Evolutionary conservation across 2,797 vertebrate genomes (phyloP).

Genomic region (Cynodonichthys magdalenae): DNA sequence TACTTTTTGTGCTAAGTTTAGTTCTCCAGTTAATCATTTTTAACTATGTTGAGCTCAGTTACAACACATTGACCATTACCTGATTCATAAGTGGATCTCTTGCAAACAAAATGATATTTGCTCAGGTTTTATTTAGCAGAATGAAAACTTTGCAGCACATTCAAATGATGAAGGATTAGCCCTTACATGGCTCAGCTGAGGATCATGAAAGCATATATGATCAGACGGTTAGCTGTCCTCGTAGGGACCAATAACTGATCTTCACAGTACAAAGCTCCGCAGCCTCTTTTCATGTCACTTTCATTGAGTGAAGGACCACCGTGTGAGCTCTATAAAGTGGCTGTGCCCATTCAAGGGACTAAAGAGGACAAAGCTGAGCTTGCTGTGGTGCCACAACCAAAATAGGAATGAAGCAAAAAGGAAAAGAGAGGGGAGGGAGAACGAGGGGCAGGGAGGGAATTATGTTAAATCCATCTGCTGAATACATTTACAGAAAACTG

Average conservation of each 20-base stretch:
- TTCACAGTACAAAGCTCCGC: slow-evolving; percentile 84
- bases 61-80: slow-evolving; percentile 13
- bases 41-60: slow-evolving; percentile 3
- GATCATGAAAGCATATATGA: slow-evolving; percentile 79
- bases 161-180: slow-evolving; percentile 32
- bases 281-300: slow-evolving; percentile 85
- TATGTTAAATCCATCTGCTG: slow-evolving; percentile 48
- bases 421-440: slow-evolving; percentile 39
- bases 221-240: slow-evolving; percentile 76
- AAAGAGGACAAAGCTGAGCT: slow-evolving; percentile 81
- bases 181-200: slow-evolving; percentile 68
- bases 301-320: slow-evolving; percentile 76
- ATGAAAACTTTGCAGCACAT: slow-evolving; percentile 25
- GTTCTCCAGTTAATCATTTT: neutral
- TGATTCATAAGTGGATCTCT: neutral
- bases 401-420: slow-evolving; percentile 69
- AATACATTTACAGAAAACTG: slow-evolving; percentile 46
- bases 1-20: too few relatives aligned
- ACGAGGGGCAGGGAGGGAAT: slow-evolving; percentile 19
- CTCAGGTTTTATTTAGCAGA: slow-evolving; percentile 15
- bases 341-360: slow-evolving; percentile 74
- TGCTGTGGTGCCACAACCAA: slow-evolving; percentile 61
- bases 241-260: slow-evolving; percentile 80
- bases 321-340: slow-evolving; percentile 77
- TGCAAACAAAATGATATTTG: slow-evolving; percentile 18